phyloP scores from a whole-genome alignment of 2,113 vertebrate genomes.

The Calidris pugnax region DNA sequence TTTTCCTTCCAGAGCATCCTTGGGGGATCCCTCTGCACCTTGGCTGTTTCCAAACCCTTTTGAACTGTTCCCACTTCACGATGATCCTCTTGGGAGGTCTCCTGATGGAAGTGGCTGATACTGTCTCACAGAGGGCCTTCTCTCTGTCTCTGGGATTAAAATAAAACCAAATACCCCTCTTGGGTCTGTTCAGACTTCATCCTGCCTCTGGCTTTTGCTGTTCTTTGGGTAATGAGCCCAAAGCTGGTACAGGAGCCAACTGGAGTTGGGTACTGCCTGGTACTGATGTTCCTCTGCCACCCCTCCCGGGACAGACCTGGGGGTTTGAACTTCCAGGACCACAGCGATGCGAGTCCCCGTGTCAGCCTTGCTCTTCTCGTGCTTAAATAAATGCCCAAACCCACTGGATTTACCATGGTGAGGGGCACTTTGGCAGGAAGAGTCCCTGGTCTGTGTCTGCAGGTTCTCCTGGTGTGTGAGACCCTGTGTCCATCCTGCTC shows the following conservation, averaged over 20 bases:
- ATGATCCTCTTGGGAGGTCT: background rate
- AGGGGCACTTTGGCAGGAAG: background rate
- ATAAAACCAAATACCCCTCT: background rate
- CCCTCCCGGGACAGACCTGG: background rate
- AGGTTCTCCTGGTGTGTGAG: fast-evolving
- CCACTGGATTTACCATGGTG: fast-evolving
- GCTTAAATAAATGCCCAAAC: background rate
- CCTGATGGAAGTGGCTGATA: background rate
- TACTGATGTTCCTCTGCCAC: background rate
- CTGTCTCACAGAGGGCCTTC: background rate
- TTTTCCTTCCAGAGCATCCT: background rate
- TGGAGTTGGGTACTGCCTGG: background rate
- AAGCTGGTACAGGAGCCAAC: background rate
- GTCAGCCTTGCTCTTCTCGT: fast-evolving
- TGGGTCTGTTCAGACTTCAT: no score
- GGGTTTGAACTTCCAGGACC: background rate
- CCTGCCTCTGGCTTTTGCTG: background rate
- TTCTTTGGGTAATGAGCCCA: background rate
- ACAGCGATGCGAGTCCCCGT: background rate
- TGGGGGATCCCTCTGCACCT: background rate
- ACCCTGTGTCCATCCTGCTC: background rate
- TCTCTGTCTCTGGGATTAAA: background rate
- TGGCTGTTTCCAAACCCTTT: background rate
- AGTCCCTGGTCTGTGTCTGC: fast-evolving
- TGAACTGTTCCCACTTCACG: background rate